Conservation (phyloP, 2,797 vertebrate genomes). For the Anguilla obscura region DNA sequence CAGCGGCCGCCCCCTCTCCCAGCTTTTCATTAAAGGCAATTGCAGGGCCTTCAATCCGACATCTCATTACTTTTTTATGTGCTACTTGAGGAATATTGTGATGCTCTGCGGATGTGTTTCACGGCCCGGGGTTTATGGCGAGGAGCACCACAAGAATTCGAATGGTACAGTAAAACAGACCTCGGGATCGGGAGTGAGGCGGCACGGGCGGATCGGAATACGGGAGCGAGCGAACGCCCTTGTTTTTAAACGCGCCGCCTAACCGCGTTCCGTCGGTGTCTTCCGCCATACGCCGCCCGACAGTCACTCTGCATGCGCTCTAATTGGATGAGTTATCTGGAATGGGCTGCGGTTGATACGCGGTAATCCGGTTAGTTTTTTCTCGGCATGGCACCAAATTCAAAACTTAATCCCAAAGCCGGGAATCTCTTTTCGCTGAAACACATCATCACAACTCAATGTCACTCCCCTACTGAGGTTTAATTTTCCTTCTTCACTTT, state of each 20-base stretch:
- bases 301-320: conserved; percentile 2
- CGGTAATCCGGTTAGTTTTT: conserved; percentile 24
- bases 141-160: neutral
- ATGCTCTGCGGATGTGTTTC: conserved; percentile 23
- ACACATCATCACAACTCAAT: neutral
- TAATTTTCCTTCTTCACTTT: conserved; percentile 3
- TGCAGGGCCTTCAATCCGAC: conserved; percentile 16
- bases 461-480: conserved; percentile 4
- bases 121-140: conserved; percentile 5
- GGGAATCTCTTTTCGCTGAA: conserved; percentile 18
- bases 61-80: conserved; percentile 30
- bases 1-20: conserved; percentile 37
- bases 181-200: neutral
- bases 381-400: conserved; percentile 20
- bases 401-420: conserved; percentile 22
- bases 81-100: conserved; percentile 32
- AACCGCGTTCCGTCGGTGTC: neutral
- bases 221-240: neutral
- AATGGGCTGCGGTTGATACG: neutral
- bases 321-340: conserved; percentile 22
- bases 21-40: conserved; percentile 37
- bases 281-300: neutral
- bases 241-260: neutral
- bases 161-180: conserved; percentile 21
- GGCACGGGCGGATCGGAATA: neutral